Base-by-base conservation (phyloP, 2,797 vertebrate species). In the Crocidura indochinensis region DNA sequence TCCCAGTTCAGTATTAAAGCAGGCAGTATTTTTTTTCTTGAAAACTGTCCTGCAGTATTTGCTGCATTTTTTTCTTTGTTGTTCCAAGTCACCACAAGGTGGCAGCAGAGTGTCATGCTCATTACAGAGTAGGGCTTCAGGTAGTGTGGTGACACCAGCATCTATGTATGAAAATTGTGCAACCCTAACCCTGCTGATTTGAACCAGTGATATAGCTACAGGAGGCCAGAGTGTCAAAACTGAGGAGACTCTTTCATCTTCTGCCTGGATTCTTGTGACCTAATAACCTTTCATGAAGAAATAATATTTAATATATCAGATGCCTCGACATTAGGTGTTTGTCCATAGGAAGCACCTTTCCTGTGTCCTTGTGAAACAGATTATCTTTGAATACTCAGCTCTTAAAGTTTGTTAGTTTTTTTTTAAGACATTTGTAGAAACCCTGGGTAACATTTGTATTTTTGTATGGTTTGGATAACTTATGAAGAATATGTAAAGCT, bases 81-180 rank as follows among this genome's bases (percentile, higher is more conserved):
- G 22, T 22, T n/a, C n/a, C 2, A 60, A 20, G 5, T 26, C 1
- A 24, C 91, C 96, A 96, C 90, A 64, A 22, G 96, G 88, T 94
- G 96, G 96, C 93, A 95, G 94, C 80, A 91, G 83, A 24, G 77
- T 10, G 46, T 93, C 27, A 31, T 78, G 49, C 26, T 81, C 74
- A 9, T 11, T 17, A 0, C 2, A 19, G 31, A 44, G 44, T 69
- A 15, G 44, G 49, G n/a, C 17, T n/a, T 53, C 0, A 26, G 6
- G 29, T 15, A 31, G 8, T 65, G 31, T 62, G 78, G 87, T 1
- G 31, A 38, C 31, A 12, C 14, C 4, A 62, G 49, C 51, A 17
- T 73, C 51, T 82, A 73, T 72, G 26, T 46, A 56, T 84, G 60
- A 46, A 76, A 56, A 26, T 26, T 14, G 60, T 80, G 12, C 81